Conservation (phyloP, 2,888 invertebrate genomes). For the Drosophila algonquin region DNA sequence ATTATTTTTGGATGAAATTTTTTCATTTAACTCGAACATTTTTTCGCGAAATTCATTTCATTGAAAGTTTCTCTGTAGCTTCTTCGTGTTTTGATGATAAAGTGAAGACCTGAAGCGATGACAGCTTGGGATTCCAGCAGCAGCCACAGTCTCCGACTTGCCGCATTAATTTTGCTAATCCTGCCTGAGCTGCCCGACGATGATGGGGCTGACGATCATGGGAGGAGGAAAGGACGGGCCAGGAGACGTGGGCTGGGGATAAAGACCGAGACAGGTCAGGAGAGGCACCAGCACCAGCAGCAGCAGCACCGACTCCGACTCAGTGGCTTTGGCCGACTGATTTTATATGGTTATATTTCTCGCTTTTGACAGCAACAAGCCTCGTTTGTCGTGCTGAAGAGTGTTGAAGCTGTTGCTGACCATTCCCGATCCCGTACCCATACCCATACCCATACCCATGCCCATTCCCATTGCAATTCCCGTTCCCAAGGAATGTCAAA, state of each 20-base stretch:
- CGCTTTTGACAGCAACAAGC: conserved; percentile 74
- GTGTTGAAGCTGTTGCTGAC: conserved; percentile 54
- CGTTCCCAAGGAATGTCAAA: conserved; percentile 71
- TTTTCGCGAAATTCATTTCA: background rate
- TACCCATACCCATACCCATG: conserved; percentile 35
- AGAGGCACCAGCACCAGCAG: conserved; percentile 40
- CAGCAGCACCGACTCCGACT: conserved; percentile 6
- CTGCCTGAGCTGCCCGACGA: conserved; percentile 50
- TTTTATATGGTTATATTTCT: conserved; percentile 77
- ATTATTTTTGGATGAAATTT: background rate
- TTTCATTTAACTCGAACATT: background rate
- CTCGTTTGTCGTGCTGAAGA: conserved; percentile 70
- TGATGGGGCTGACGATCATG: conserved; percentile 39
- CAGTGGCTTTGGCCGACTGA: conserved; percentile 70
- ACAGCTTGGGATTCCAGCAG: conserved; percentile 58
- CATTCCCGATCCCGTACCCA: conserved; percentile 39
- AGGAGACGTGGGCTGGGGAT: conserved; percentile 18
- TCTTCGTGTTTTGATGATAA: conserved; percentile 49
- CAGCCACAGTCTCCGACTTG: conserved; percentile 34
- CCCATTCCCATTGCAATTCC: conserved; percentile 35
- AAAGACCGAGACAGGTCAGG: conserved; percentile 46
- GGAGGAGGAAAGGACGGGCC: conserved; percentile 14
- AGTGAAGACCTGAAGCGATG: conserved; percentile 58
- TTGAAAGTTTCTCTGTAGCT: background rate
- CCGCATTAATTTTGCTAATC: conserved; percentile 74